phyloP scores from a whole-genome alignment of 2,888 invertebrate genomes.

The Leptothorax acervorum region DNA sequence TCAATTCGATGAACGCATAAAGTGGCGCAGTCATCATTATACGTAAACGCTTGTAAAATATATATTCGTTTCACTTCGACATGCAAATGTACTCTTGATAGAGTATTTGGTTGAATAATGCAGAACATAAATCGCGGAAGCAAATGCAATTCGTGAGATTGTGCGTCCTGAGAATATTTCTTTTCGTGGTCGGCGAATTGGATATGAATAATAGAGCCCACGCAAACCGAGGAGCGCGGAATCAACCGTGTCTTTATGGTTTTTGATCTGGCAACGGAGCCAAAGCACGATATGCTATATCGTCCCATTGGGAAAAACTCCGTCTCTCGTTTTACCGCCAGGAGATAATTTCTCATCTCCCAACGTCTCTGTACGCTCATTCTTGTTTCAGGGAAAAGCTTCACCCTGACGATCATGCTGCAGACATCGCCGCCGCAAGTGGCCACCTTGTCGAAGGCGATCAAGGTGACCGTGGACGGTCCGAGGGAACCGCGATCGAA shows the following conservation, averaged over 20 bases:
- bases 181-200: constrained; percentile 79
- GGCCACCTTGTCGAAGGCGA: constrained; percentile 83
- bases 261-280: constrained; percentile 75
- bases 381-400: constrained; percentile 82
- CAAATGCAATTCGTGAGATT: constrained; percentile 22
- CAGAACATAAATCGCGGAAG: not conserved
- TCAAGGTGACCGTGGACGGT: constrained; percentile 84
- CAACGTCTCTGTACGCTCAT: not conserved
- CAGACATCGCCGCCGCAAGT: constrained; percentile 84
- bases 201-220: constrained; percentile 81
- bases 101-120: not conserved
- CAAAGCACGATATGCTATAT: not conserved
- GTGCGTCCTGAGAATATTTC: constrained; percentile 5
- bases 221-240: constrained; percentile 76
- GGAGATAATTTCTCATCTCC: constrained; percentile 66
- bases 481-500: constrained; percentile 84
- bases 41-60: not conserved
- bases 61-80: not conserved
- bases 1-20: not conserved
- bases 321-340: constrained; percentile 65
- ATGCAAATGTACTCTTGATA: not conserved
- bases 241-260: constrained; percentile 76
- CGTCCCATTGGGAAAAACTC: constrained; percentile 48
- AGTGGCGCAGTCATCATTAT: not conserved
- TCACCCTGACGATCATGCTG: constrained; percentile 85